phyloP scores from a whole-genome alignment of 2,113 vertebrate genomes.

The Atractosteus spatula region DNA sequence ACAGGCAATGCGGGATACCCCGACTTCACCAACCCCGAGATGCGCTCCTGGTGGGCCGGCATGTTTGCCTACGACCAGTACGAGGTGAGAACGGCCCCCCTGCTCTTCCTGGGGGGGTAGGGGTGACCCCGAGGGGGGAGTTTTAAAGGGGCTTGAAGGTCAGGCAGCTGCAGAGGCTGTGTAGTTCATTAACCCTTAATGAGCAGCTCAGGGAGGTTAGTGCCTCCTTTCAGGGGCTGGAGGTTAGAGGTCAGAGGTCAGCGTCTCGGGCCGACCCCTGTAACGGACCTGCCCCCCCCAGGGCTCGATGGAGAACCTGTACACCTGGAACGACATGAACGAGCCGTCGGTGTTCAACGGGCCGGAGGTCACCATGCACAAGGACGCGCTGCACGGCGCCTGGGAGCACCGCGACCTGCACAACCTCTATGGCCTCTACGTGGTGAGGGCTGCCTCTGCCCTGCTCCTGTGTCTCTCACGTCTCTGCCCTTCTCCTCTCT shows the following conservation, averaged over 20 bases:
- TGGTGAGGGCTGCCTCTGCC: constrained; percentile 62
- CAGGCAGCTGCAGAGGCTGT: no score
- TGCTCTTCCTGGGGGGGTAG: no score
- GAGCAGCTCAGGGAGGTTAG: no score
- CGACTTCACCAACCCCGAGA: constrained; percentile 78
- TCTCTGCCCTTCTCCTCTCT: no score
- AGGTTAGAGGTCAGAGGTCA: no score
- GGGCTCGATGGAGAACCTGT: constrained; percentile 81
- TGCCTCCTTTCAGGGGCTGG: no score
- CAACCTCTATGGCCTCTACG: constrained; percentile 86
- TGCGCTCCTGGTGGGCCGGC: constrained; percentile 84
- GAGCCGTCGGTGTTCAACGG: constrained; percentile 89
- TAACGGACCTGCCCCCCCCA: constrained; percentile 29
- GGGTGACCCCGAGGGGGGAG: no score
- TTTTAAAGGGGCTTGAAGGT: no score
- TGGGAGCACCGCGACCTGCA: constrained; percentile 89
- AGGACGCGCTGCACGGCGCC: constrained; percentile 75
- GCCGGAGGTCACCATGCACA: constrained; percentile 90
- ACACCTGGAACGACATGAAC: constrained; percentile 91
- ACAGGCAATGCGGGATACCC: constrained; percentile 82
- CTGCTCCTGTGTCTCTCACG: no score
- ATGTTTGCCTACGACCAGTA: constrained; percentile 86
- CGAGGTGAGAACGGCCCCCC: constrained; percentile 58
- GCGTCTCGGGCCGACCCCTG: no score
- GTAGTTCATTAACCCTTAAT: no score